Conservation (phyloP, 2,113 vertebrate genomes). For the Melierax canorus region DNA sequence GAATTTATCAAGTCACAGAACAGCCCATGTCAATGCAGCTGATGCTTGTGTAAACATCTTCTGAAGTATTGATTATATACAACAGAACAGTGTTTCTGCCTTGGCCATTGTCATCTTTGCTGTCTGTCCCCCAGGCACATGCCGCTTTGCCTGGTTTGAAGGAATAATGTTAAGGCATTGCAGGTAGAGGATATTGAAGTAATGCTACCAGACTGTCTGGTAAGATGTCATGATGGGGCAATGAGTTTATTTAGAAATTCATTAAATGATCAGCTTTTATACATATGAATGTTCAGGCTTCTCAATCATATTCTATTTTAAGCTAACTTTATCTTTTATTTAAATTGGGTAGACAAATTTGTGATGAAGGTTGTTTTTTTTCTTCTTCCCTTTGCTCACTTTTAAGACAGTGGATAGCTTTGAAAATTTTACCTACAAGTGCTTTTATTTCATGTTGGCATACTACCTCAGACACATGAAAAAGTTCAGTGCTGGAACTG, state of each 20-base stretch:
- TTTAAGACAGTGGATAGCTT: not conserved
- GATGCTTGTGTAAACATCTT: rapidly evolving
- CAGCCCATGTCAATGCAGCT: rapidly evolving
- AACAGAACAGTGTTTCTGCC: not conserved
- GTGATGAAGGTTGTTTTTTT: not conserved
- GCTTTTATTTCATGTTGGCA: not conserved
- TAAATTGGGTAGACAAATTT: not conserved
- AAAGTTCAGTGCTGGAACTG: not conserved
- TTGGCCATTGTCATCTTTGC: not conserved
- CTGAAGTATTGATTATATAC: not conserved
- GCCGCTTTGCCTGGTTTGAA: not conserved
- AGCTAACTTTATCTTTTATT: not conserved
- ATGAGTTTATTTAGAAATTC: not conserved
- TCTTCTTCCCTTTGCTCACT: not conserved
- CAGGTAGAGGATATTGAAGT: not conserved
- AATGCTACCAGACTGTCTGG: not conserved
- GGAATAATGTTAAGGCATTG: not conserved
- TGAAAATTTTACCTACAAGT: not conserved
- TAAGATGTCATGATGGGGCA: not conserved
- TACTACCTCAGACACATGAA: not conserved
- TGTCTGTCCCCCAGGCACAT: rapidly evolving
- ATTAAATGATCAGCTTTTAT: not conserved
- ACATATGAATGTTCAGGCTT: not conserved
- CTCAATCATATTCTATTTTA: not conserved
- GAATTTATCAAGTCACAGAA: not conserved